Conservation (phyloP, 2,113 vertebrate genomes). For the Phyllopteryx taeniolatus region DNA sequence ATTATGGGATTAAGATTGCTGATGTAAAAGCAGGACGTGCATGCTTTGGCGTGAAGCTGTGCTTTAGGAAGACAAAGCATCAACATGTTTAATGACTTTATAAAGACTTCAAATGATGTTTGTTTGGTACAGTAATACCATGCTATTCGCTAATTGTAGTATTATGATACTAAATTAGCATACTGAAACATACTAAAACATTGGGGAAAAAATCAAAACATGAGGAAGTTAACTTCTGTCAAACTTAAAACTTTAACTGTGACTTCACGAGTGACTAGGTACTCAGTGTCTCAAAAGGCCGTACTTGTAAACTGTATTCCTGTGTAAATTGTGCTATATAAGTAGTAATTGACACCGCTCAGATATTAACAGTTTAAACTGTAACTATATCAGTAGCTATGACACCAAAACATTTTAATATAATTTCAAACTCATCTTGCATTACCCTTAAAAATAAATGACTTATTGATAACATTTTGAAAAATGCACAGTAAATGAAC, state of each 20-base stretch:
- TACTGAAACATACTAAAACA: not conserved
- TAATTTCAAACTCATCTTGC: too few relatives aligned
- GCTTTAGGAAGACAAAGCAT: not conserved
- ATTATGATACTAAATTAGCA: not conserved
- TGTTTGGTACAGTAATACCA: not conserved
- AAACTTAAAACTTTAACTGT: not conserved
- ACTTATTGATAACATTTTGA: too few relatives aligned
- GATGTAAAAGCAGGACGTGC: slow-evolving; percentile 22
- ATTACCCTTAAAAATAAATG: too few relatives aligned
- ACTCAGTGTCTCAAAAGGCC: too few relatives aligned
- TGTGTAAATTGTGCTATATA: too few relatives aligned
- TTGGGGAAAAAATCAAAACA: not conserved
- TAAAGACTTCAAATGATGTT: not conserved
- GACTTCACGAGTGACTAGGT: not conserved
- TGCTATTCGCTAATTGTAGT: not conserved
- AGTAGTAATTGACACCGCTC: too few relatives aligned
- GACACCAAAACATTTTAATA: too few relatives aligned
- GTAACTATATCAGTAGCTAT: too few relatives aligned
- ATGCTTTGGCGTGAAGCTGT: not conserved
- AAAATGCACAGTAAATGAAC: too few relatives aligned
- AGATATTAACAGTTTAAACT: too few relatives aligned
- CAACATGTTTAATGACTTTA: not conserved
- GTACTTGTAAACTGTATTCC: too few relatives aligned
- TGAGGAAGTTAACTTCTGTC: not conserved
- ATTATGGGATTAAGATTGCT: slow-evolving; percentile 16